phyloP scores from a whole-genome alignment of 2,888 invertebrate genomes.

The Lysandra bellargus region DNA sequence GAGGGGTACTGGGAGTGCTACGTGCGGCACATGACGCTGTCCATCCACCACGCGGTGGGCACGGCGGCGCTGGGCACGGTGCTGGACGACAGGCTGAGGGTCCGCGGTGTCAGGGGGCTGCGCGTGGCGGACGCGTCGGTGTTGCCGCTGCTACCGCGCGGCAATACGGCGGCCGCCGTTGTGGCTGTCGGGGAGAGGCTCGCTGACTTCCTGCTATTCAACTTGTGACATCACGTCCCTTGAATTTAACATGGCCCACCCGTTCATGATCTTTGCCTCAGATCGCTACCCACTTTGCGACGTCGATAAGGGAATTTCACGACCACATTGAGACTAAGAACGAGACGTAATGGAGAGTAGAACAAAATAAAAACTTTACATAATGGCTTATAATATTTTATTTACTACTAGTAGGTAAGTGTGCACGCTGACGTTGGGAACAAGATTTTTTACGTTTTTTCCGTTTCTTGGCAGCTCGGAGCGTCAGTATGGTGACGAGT shows the following conservation, averaged over 20 bases:
- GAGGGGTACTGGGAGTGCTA: constrained; percentile 59
- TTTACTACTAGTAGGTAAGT: too few relatives aligned
- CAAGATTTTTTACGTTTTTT: too few relatives aligned
- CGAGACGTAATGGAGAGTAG: too few relatives aligned
- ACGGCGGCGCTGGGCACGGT: constrained; percentile 54
- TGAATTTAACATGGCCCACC: neutral
- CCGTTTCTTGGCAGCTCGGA: too few relatives aligned
- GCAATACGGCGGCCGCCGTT: constrained; percentile 55
- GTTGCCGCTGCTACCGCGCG: constrained; percentile 51
- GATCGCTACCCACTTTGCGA: too few relatives aligned
- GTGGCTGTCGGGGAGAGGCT: constrained; percentile 59
- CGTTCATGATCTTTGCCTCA: neutral
- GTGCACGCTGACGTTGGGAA: too few relatives aligned
- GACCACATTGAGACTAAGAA: too few relatives aligned
- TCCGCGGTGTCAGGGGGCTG: constrained; percentile 50
- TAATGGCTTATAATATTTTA: too few relatives aligned
- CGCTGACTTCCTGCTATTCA: constrained; percentile 49
- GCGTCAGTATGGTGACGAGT: too few relatives aligned
- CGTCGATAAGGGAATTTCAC: too few relatives aligned
- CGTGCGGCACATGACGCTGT: constrained; percentile 55
- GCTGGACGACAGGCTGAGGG: constrained; percentile 53
- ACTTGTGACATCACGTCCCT: constrained; percentile 32
- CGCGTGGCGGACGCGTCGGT: constrained; percentile 56
- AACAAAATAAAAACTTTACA: too few relatives aligned
- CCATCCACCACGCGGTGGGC: constrained; percentile 56